Conservation (phyloP, 2,888 invertebrate species). For the Galeruca laticollis region DNA sequence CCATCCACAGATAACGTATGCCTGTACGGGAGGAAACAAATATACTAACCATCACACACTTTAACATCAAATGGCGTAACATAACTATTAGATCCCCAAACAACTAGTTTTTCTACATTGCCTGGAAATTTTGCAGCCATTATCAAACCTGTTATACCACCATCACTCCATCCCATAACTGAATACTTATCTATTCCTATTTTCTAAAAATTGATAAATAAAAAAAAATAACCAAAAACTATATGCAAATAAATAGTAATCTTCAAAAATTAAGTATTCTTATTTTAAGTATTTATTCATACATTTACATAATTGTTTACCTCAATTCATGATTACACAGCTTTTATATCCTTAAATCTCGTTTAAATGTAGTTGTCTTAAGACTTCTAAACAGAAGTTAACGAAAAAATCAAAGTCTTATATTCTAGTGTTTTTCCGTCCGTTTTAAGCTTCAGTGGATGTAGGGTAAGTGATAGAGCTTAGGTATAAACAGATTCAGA, state of each 20-base stretch:
- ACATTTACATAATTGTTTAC: too few relatives aligned
- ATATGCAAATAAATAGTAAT: not conserved
- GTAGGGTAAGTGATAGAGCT: too few relatives aligned
- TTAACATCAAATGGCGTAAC: slow-evolving; percentile 77
- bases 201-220: slow-evolving; percentile 63
- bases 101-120: slow-evolving; percentile 77
- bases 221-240: not conserved
- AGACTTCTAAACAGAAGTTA: too few relatives aligned
- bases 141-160: slow-evolving; percentile 83
- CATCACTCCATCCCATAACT: slow-evolving; percentile 91
- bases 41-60: slow-evolving; percentile 71
- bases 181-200: slow-evolving; percentile 79
- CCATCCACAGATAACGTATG: not conserved
- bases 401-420: too few relatives aligned
- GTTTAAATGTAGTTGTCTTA: too few relatives aligned
- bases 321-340: too few relatives aligned
- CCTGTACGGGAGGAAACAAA: not conserved
- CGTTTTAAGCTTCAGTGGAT: too few relatives aligned
- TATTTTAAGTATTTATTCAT: too few relatives aligned
- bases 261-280: not conserved
- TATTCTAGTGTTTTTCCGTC: too few relatives aligned
- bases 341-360: not conserved
- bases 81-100: slow-evolving; percentile 85
- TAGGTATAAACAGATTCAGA: too few relatives aligned
- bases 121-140: slow-evolving; percentile 80